Base-by-base conservation (phyloP, 2,797 vertebrate genomes). In the Gallinago solitaria region DNA sequence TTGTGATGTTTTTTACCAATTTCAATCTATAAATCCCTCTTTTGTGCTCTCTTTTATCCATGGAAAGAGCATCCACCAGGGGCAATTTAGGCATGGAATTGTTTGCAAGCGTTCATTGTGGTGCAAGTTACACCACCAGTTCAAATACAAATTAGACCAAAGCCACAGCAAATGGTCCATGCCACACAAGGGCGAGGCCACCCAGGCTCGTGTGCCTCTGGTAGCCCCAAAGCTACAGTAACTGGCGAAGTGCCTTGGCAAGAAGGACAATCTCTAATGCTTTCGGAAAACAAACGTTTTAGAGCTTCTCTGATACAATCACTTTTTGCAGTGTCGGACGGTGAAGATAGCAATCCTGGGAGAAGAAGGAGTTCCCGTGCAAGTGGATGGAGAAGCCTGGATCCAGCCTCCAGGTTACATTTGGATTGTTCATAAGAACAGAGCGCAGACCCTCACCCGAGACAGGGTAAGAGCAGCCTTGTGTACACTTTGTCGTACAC, bases 341-440 rank as follows among this genome's bases (percentile, higher is more conserved):
- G 99, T 99, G 93, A 99, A 99, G 98, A 99, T 99, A 92, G 99
- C 99, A 89, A 99, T 99, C 96, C 98, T 99, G 47, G 99, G 99
- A 8, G 99, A 99, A 30, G 99, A 99, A 86, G 99, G 99, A 3
- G 99, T 99, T n/a, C 99, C 99, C 0, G 99, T 99, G 54, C 99
- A 99, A 98, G 99, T 99, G 95, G 99, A 99, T 6, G 99, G 99
- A 35, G 99, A 99, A 94, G 99, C 99, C 19, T 99, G 99, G 99
- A 97, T 99, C 76, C 99, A 99, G 87, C 99, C 99, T 13, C 99
- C 99, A 0, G 99, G 99, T 18, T 99, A 99, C 97, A 99, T 99
- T 74, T 98, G 98, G 86, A 99, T 99, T 81, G 94, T 99, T 83
- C 99, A 99, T 97, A 99, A 99, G 98, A 99, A 99, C 97, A 98